A percentile compares a stretch with the other conserved stretches of the same genome.
Evolutionary conservation across 2,113 vertebrate genomes (phyloP).

Genomic region (Dasypus novemcinctus): DNA sequence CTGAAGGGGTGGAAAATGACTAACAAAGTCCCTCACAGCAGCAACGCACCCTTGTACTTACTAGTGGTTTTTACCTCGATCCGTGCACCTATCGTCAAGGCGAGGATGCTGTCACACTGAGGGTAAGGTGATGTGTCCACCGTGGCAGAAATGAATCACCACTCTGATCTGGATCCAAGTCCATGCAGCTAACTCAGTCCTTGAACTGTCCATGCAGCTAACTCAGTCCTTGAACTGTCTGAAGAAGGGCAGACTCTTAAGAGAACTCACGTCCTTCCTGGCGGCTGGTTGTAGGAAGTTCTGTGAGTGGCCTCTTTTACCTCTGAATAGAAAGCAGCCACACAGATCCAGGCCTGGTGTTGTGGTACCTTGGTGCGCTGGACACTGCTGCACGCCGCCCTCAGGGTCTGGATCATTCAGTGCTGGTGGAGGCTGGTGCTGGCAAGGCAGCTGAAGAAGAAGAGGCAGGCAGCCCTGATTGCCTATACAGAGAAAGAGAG

Average conservation of each 20-base stretch:
- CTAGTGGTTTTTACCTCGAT: neutral
- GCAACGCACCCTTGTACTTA: neutral
- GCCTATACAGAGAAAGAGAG: neutral
- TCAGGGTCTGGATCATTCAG: constrained; percentile 65
- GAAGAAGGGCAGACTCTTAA: neutral
- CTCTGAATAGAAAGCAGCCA: constrained; percentile 37
- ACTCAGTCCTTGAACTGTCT: neutral
- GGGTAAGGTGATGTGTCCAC: neutral
- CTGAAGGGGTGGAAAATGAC: neutral
- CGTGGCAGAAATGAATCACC: neutral
- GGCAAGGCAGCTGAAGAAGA: fast-evolving
- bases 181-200: neutral
- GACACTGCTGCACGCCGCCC: constrained; percentile 31
- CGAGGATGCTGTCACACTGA: neutral
- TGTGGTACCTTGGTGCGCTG: constrained; percentile 55
- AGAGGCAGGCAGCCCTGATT: neutral
- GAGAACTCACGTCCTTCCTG: neutral
- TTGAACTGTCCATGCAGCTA: neutral
- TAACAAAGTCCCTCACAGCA: neutral
- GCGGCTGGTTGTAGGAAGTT: neutral
- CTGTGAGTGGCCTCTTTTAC: constrained; percentile 40
- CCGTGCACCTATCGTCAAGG: neutral
- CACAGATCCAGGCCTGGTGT: constrained; percentile 72
- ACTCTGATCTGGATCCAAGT: neutral
- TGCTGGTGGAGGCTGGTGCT: constrained; percentile 50